Evolutionary conservation across 2,888 invertebrate species (phyloP).

Genomic region (Proisotoma minuta): DNA sequence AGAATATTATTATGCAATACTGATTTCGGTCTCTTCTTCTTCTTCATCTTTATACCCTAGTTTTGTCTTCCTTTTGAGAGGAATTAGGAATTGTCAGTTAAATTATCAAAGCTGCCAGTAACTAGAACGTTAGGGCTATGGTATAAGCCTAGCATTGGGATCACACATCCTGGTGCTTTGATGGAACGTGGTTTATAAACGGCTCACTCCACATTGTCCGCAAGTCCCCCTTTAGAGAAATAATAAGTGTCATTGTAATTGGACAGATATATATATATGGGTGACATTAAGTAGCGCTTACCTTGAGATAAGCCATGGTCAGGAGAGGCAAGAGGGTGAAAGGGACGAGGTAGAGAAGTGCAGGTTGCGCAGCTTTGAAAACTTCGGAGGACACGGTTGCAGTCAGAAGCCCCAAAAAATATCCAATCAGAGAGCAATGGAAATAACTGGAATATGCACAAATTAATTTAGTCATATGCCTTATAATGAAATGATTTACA

Average conservation of each 20-base stretch:
- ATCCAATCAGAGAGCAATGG: constrained; percentile 96
- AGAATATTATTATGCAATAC: constrained; percentile 1
- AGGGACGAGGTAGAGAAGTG: constrained; percentile 92
- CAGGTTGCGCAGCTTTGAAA: constrained; percentile 97
- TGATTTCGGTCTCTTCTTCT: background rate
- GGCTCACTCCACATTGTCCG: constrained; percentile 98
- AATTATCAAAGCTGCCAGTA: background rate
- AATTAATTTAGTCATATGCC: background rate
- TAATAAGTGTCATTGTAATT: background rate
- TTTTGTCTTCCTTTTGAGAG: background rate
- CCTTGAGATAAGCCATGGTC: constrained; percentile 97
- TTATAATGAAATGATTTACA: background rate
- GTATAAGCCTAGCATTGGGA: constrained; percentile 6
- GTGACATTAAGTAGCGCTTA: constrained; percentile 51
- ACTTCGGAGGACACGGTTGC: constrained; percentile 96
- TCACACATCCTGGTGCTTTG: constrained; percentile 79
- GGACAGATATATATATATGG: background rate
- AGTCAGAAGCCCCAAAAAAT: constrained; percentile 92
- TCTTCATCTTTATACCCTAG: background rate
- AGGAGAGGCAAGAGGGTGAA: constrained; percentile 93
- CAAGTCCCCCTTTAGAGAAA: constrained; percentile 72
- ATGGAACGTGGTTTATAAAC: constrained; percentile 74
- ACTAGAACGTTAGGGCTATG: background rate
- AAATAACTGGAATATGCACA: constrained; percentile 67
- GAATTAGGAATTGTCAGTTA: background rate